Evolutionary conservation across 2,888 invertebrate genomes (phyloP).

Genomic region (Leptinotarsa rubiginosa): DNA sequence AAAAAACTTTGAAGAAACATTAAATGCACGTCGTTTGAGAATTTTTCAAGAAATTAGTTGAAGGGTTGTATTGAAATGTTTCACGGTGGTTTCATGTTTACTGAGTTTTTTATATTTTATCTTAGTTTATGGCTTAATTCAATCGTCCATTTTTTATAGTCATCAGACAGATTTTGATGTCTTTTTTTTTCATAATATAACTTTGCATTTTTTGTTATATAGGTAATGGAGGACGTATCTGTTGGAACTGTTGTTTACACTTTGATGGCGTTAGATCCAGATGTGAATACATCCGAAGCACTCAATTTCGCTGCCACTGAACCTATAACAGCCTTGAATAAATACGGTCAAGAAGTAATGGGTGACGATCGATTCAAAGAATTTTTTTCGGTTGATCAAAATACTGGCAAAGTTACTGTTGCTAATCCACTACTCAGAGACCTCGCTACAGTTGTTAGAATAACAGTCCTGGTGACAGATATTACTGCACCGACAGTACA

Average conservation of each 20-base stretch:
- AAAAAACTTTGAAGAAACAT: too few species aligned
- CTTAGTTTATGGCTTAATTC: too few species aligned
- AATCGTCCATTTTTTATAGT: too few species aligned
- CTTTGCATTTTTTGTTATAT: conserved; percentile 36
- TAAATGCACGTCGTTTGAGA: too few species aligned
- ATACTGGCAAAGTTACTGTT: conserved; percentile 75
- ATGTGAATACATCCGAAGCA: conserved; percentile 77
- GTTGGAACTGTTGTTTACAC: conserved; percentile 79
- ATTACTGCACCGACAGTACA: conserved; percentile 83
- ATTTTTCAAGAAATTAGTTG: too few species aligned
- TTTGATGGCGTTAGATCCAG: conserved; percentile 83
- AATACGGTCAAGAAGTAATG: conserved; percentile 79
- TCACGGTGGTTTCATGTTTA: too few species aligned
- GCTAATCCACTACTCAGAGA: conserved; percentile 74
- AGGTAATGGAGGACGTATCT: conserved; percentile 82
- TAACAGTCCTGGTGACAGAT: conserved; percentile 85
- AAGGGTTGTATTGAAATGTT: too few species aligned
- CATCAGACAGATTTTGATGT: too few species aligned
- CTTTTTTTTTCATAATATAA: conserved; percentile 8
- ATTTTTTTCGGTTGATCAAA: conserved; percentile 75
- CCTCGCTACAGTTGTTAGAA: conserved; percentile 79
- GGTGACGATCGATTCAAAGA: conserved; percentile 69
- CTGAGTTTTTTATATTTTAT: too few species aligned
- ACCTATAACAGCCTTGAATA: conserved; percentile 83
- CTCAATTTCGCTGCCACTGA: conserved; percentile 77